These are phyloP conservation scores for Eudasyphora cyanicolor DNA, from an alignment of 2,888 invertebrate species.

Conservation along the genomic window DNA sequence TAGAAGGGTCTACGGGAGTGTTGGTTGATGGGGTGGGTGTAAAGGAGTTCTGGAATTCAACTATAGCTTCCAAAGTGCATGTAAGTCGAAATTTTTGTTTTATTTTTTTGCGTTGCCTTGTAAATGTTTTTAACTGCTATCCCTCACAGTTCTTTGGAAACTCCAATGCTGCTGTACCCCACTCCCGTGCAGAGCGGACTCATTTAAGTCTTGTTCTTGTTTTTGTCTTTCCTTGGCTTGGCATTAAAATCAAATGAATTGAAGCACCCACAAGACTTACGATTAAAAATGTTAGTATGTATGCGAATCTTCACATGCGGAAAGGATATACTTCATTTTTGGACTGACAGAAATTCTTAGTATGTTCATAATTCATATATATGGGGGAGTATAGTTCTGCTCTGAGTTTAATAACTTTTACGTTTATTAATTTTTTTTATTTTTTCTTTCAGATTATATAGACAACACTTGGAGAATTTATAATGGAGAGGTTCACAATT, in stretches of 20 bases:
- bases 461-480: too few relatives aligned
- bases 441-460: too few relatives aligned
- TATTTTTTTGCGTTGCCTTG: conserved; percentile 41
- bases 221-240: conserved; percentile 37
- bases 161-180: conserved; percentile 8
- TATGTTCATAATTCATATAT: too few relatives aligned
- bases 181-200: conserved; percentile 20
- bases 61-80: conserved; percentile 74
- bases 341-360: not conserved
- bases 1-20: not conserved
- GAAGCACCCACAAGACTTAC: conserved; percentile 58
- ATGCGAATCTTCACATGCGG: conserved; percentile 11
- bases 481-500: too few relatives aligned
- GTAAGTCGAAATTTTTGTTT: conserved; percentile 46
- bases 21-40: not conserved
- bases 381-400: too few relatives aligned
- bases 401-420: too few relatives aligned
- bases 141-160: conserved; percentile 41
- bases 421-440: too few relatives aligned
- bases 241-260: conserved; percentile 62
- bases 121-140: conserved; percentile 53
- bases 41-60: conserved; percentile 42
- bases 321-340: not conserved
- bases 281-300: conserved; percentile 33
- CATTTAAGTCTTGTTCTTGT: conserved; percentile 65